These are phyloP conservation scores for Ciona savignyi DNA, from an alignment of 23 tunicate genomes.

Conservation along the genomic window DNA sequence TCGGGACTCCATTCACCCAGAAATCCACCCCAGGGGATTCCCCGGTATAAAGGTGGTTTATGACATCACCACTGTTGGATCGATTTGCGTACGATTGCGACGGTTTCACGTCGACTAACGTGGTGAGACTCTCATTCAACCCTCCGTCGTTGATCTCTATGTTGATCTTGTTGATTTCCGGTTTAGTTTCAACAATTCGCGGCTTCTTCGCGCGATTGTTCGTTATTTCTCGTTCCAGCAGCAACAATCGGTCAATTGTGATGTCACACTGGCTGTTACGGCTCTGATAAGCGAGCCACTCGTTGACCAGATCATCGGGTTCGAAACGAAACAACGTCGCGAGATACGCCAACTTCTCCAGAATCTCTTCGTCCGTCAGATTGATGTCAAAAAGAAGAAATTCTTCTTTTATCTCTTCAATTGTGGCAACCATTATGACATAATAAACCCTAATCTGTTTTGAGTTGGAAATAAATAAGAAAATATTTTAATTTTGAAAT, in stretches of 20 bases:
- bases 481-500: no score
- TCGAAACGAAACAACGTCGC: conserved; percentile 17
- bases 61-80: conserved; percentile 50
- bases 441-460: background rate
- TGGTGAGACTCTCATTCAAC: background rate
- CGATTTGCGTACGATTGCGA: conserved; percentile 57
- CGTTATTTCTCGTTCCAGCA: conserved; percentile 20
- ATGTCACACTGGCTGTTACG: conserved; percentile 28
- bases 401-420: conserved; percentile 49
- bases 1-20: conserved; percentile 29
- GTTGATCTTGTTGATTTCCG: background rate
- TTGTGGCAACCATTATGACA: conserved; percentile 31
- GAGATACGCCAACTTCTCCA: conserved; percentile 21
- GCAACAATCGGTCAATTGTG: conserved; percentile 11
- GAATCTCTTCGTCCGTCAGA: conserved; percentile 35
- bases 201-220: conserved; percentile 6
- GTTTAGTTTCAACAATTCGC: background rate
- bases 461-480: no score
- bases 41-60: conserved; percentile 8
- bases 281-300: conserved; percentile 85
- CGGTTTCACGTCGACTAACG: background rate
- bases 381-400: conserved; percentile 58
- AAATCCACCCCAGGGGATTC: background rate
- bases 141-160: background rate
- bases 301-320: conserved; percentile 49